Evolutionary conservation across 53 echinoderm and acorn worm genomes (phyloP).

Genomic region (Actinopyga echinites): DNA sequence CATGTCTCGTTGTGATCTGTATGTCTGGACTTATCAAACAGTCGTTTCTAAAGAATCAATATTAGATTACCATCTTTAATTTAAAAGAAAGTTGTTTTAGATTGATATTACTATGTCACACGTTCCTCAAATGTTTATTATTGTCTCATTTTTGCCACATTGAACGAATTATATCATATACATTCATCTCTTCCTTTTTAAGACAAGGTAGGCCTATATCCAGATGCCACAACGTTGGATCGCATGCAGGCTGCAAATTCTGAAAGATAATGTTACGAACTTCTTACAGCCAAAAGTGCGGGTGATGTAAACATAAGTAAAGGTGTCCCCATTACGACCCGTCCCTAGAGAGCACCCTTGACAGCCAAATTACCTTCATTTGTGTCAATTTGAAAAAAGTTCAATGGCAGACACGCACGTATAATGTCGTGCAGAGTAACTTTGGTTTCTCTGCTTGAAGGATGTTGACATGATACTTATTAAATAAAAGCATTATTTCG

Average conservation of each 20-base stretch:
- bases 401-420: slow-evolving; percentile 3
- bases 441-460: background rate
- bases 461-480: too few relatives aligned
- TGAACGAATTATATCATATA: too few relatives aligned
- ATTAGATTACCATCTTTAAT: too few relatives aligned
- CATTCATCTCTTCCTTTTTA: too few relatives aligned
- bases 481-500: too few relatives aligned
- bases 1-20: too few relatives aligned
- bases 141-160: too few relatives aligned
- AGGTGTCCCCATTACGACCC: background rate
- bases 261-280: slow-evolving; percentile 15
- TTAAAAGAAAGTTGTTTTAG: too few relatives aligned
- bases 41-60: too few relatives aligned
- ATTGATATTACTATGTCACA: too few relatives aligned
- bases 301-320: slow-evolving; percentile 7
- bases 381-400: slow-evolving; percentile 35
- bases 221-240: slow-evolving; percentile 24
- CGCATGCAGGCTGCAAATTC: background rate
- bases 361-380: slow-evolving; percentile 18
- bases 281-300: background rate
- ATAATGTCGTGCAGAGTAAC: slow-evolving; percentile 7
- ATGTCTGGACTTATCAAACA: too few relatives aligned
- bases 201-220: background rate
- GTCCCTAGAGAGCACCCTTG: background rate
- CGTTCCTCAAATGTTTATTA: too few relatives aligned